Percentiles rank a stretch among this genome's conserved stretches.
These are phyloP conservation scores for Aporophyla nigra DNA, from an alignment of 2,888 invertebrate species.

Conservation along the genomic window DNA sequence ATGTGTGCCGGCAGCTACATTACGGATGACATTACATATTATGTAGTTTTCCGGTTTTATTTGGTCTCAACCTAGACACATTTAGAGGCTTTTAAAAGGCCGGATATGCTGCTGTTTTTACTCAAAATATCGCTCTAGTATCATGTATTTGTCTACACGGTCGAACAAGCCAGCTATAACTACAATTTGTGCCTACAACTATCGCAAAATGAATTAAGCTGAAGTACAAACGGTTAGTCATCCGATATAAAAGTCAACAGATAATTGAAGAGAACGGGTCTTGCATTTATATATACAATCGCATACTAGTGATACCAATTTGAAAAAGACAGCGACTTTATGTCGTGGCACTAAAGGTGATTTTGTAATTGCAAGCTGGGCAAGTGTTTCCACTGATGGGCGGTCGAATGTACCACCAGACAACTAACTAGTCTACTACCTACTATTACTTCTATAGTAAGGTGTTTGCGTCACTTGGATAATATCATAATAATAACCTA, in stretches of 20 bases:
- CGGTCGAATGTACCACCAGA: not conserved
- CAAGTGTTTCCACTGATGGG: not conserved
- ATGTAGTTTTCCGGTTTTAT: not conserved
- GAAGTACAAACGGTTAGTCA: slow-evolving; percentile 38
- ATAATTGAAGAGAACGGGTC: slow-evolving; percentile 51
- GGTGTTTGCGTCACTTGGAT: slow-evolving; percentile 27
- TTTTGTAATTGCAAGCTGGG: not conserved
- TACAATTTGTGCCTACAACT: not conserved
- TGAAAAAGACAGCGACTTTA: not conserved
- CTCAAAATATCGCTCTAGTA: not conserved
- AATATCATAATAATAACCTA: slow-evolving; percentile 11
- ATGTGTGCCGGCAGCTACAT: not conserved
- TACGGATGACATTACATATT: not conserved
- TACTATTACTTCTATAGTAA: slow-evolving; percentile 42
- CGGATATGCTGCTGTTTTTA: not conserved
- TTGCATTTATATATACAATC: slow-evolving; percentile 24
- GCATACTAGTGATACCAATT: not conserved
- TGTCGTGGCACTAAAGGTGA: not conserved
- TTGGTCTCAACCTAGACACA: not conserved
- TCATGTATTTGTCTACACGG: not conserved
- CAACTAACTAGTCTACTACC: slow-evolving; percentile 5
- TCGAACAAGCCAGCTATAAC: not conserved
- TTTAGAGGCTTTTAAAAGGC: not conserved
- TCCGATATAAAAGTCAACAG: slow-evolving; percentile 23
- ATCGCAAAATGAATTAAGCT: not conserved